Conservation (phyloP, 1,140 invertebrate species). For the Glomeris maerens region DNA sequence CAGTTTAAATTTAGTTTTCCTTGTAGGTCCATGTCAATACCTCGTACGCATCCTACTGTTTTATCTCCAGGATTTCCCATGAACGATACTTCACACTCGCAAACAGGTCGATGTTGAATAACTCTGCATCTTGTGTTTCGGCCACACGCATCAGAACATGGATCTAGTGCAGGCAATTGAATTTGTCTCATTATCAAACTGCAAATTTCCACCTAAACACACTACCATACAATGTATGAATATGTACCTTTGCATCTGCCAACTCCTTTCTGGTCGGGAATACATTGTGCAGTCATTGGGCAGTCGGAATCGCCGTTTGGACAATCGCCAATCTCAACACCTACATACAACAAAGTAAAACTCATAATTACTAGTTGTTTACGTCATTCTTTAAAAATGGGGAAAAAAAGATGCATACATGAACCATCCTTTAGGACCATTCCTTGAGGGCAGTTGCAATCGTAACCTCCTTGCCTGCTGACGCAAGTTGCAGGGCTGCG, state of each 20-base stretch:
- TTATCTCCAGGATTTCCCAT: constrained; percentile 26
- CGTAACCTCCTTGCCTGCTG: constrained; percentile 63
- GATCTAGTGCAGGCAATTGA: constrained; percentile 14
- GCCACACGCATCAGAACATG: constrained; percentile 24
- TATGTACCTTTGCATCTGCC: constrained; percentile 13
- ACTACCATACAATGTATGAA: no score
- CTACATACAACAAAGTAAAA: no score
- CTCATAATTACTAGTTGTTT: no score
- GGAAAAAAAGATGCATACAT: neutral
- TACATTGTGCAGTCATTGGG: constrained; percentile 22
- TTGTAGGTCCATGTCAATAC: neutral
- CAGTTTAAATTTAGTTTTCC: no score
- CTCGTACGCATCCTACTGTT: constrained; percentile 30
- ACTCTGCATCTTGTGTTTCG: constrained; percentile 23
- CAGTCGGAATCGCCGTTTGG: constrained; percentile 22
- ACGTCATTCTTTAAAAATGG: no score
- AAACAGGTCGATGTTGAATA: constrained; percentile 24
- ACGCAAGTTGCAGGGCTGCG: constrained; percentile 65
- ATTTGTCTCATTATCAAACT: neutral
- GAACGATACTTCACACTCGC: constrained; percentile 25
- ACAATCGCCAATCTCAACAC: constrained; percentile 22
- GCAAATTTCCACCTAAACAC: no score
- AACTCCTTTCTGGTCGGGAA: constrained; percentile 14
- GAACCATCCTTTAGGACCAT: constrained; percentile 9
- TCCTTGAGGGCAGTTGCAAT: constrained; percentile 62